These are phyloP conservation scores for Notocelia uddmanniana DNA, from an alignment of 2,888 invertebrate genomes.

Conservation along the genomic window DNA sequence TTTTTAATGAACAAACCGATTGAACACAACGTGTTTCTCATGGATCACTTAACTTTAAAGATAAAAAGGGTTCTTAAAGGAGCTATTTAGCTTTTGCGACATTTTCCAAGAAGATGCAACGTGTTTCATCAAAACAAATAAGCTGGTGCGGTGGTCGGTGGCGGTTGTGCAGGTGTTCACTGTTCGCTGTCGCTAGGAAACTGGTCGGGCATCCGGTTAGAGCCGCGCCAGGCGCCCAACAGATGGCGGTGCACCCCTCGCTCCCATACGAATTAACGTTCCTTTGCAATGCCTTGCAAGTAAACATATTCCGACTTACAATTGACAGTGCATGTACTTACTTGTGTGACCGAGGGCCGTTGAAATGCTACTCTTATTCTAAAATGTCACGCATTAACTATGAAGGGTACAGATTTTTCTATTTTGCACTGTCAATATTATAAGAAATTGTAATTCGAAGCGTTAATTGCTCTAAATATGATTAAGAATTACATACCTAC, in stretches of 20 bases:
- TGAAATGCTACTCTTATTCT: background rate
- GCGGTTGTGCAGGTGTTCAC: conserved; percentile 71
- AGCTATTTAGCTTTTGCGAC: background rate
- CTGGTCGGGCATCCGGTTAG: conserved; percentile 83
- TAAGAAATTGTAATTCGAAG: no score
- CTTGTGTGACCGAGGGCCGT: conserved; percentile 1
- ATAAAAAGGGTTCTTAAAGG: background rate
- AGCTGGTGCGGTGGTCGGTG: conserved; percentile 48
- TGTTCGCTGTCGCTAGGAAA: conserved; percentile 78
- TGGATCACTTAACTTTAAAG: background rate
- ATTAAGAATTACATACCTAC: no score
- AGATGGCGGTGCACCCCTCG: conserved; percentile 73
- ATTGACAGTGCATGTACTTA: conserved; percentile 13
- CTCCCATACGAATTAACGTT: conserved; percentile 41
- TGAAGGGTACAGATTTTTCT: background rate
- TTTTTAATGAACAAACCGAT: conserved; percentile 34
- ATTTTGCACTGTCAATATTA: background rate
- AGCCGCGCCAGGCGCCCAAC: conserved; percentile 62
- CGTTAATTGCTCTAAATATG: background rate
- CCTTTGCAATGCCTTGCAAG: conserved; percentile 29
- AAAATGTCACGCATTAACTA: background rate
- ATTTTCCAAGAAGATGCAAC: conserved; percentile 36
- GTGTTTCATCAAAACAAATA: conserved; percentile 48
- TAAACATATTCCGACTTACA: conserved; percentile 28
- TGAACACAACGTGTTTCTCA: conserved; percentile 12